These are phyloP conservation scores for Chamaea fasciata DNA, from an alignment of 2,113 vertebrate species.

Conservation along the genomic window DNA sequence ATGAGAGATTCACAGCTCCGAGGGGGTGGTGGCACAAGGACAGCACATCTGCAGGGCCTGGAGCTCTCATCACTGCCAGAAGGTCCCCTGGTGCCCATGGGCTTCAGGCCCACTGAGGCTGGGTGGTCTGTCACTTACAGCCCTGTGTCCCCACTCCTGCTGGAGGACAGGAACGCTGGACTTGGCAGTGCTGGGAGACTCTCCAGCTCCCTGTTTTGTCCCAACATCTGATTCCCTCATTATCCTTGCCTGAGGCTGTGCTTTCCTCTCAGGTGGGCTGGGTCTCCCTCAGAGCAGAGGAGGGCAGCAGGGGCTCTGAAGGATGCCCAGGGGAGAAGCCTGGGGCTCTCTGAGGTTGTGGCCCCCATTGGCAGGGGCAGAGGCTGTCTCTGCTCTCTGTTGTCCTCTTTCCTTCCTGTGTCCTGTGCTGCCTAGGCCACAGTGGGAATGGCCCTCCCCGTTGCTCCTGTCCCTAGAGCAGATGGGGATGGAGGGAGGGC, in stretches of 20 bases:
- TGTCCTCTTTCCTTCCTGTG: neutral
- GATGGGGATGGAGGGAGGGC: rapidly evolving
- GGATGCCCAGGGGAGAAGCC: neutral
- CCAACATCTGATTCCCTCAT: neutral
- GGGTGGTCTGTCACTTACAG: neutral
- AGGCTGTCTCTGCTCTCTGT: neutral
- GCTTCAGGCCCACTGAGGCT: neutral
- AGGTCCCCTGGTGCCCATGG: neutral
- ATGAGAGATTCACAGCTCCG: rapidly evolving
- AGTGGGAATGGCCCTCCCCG: neutral
- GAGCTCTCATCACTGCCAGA: neutral
- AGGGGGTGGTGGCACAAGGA: neutral
- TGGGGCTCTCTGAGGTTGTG: rapidly evolving
- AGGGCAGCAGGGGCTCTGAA: neutral
- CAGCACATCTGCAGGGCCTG: neutral
- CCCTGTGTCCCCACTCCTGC: neutral
- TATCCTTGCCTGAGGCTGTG: neutral
- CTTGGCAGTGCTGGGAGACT: neutral
- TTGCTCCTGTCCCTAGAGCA: neutral
- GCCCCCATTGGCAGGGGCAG: neutral
- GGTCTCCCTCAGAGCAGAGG: neutral
- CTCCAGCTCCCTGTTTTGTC: neutral
- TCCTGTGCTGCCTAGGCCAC: neutral
- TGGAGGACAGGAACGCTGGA: neutral
- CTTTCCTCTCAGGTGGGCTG: neutral